Percentiles rank a stretch among this genome's conserved stretches.
Conservation (phyloP, 2,888 invertebrate genomes). For the Synanthedon tipuliformis region DNA sequence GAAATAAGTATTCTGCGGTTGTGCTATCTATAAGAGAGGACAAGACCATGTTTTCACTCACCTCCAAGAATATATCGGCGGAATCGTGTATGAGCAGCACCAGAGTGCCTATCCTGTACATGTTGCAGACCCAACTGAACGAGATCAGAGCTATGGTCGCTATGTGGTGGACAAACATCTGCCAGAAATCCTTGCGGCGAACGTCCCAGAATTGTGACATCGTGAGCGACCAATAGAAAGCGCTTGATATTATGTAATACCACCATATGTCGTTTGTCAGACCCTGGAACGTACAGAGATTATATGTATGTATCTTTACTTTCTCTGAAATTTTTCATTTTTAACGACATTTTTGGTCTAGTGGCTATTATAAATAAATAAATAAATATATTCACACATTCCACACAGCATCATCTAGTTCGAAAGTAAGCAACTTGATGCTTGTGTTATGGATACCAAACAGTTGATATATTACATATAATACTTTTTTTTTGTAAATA, state of each 20-base stretch:
- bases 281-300: conserved; percentile 68
- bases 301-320: background rate
- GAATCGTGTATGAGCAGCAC: conserved; percentile 89
- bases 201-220: conserved; percentile 95
- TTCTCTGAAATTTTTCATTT: no score
- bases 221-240: conserved; percentile 95
- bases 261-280: conserved; percentile 89
- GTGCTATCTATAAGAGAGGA: no score
- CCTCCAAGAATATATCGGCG: conserved; percentile 91
- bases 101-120: conserved; percentile 90
- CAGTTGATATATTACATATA: no score
- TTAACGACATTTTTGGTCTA: no score
- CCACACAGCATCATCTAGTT: no score
- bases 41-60: conserved; percentile 30
- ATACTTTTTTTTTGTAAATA: no score
- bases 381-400: no score
- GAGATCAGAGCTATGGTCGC: conserved; percentile 90
- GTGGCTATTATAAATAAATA: no score
- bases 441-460: no score
- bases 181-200: conserved; percentile 94
- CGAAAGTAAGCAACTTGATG: no score
- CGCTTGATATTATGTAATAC: conserved; percentile 96
- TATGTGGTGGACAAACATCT: conserved; percentile 98
- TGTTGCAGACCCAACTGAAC: conserved; percentile 95
- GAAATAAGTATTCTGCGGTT: no score